Evolutionary conservation across 2,797 vertebrate species (phyloP).

Genomic region (Ptychobarbus kaznakovi): DNA sequence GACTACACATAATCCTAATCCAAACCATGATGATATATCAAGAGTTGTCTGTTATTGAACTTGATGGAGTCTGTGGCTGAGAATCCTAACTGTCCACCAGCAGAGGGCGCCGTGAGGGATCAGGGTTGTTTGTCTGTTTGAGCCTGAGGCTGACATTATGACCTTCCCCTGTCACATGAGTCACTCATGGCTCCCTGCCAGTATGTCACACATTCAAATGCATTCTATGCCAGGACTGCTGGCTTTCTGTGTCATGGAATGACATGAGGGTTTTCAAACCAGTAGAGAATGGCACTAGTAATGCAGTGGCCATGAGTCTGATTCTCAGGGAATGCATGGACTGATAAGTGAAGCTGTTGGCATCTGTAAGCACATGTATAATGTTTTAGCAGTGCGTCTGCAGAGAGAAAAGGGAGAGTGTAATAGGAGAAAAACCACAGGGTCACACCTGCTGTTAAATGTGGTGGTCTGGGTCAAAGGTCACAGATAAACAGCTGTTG

Average conservation of each 20-base stretch:
- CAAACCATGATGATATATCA: slow-evolving; percentile 1
- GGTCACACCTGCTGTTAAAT: background rate
- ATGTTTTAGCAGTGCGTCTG: background rate
- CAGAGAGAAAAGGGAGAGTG: background rate
- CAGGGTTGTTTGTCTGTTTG: slow-evolving; percentile 11
- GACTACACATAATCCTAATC: slow-evolving; percentile 2
- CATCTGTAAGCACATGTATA: background rate
- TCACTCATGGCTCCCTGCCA: slow-evolving; percentile 54
- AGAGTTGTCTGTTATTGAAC: background rate
- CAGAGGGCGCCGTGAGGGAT: slow-evolving; percentile 12
- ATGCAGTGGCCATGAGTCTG: background rate
- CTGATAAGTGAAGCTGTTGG: background rate
- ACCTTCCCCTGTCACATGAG: slow-evolving; percentile 70
- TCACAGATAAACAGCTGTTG: slow-evolving; percentile 40
- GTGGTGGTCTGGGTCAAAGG: slow-evolving; percentile 7
- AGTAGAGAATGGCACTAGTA: background rate
- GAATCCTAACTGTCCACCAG: slow-evolving; percentile 44
- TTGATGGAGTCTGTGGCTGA: slow-evolving; percentile 36
- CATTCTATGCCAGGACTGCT: slow-evolving; percentile 41
- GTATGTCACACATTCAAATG: slow-evolving; percentile 47
- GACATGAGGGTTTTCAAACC: background rate
- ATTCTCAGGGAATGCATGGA: background rate
- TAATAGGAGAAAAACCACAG: slow-evolving; percentile 7
- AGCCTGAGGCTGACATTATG: slow-evolving; percentile 54
- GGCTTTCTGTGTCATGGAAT: slow-evolving; percentile 43